Percentiles rank a stretch among this genome's conserved stretches.
phyloP scores from a whole-genome alignment of 2,113 vertebrate species.

The Pelusios castaneus region DNA sequence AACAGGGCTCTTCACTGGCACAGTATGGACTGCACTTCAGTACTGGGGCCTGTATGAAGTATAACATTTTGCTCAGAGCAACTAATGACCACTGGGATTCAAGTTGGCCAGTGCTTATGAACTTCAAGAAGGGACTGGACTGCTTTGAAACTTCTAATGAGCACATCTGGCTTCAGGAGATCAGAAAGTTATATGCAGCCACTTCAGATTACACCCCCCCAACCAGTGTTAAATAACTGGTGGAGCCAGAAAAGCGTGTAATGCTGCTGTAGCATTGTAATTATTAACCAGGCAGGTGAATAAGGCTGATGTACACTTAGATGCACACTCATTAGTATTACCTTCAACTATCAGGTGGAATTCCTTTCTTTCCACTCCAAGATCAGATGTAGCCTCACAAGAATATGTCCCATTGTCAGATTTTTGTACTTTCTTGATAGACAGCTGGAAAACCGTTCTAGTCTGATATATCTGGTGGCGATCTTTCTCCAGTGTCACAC shows the following conservation, averaged over 20 bases:
- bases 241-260: constrained; percentile 5
- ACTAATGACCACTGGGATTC: not conserved
- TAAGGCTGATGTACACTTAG: not conserved
- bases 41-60: not conserved
- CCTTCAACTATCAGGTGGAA: constrained; percentile 77
- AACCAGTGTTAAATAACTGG: not conserved
- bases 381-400: constrained; percentile 34
- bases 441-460: constrained; percentile 61
- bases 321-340: constrained; percentile 45
- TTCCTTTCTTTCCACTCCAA: not conserved
- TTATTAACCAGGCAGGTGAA: not conserved
- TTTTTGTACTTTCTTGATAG: constrained; percentile 59
- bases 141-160: not conserved
- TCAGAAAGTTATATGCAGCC: not conserved
- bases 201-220: not conserved
- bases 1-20: not conserved
- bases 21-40: not conserved
- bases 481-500: constrained; percentile 47
- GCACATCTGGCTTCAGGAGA: not conserved
- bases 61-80: not conserved
- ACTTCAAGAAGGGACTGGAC: not conserved
- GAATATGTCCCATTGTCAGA: constrained; percentile 76
- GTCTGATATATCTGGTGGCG: constrained; percentile 60
- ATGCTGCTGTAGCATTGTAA: not conserved
- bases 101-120: not conserved